Percentiles rank a stretch among this genome's conserved stretches.
phyloP scores from a whole-genome alignment of 1,140 invertebrate species.

The Orchestia grillus region DNA sequence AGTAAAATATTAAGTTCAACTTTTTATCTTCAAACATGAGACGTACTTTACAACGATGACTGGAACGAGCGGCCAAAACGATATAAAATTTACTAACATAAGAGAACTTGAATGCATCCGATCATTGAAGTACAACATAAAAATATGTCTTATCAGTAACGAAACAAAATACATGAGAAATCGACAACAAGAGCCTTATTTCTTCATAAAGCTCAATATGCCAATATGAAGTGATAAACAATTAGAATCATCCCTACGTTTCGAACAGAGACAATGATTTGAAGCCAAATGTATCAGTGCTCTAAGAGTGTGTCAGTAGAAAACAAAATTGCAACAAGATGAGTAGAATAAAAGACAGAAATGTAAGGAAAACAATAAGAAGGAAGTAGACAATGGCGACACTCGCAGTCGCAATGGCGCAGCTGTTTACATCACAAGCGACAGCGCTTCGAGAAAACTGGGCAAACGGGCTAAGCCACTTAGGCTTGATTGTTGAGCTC shows the following conservation, averaged over 20 bases:
- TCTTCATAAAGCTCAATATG: background rate
- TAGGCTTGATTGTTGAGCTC: conserved; percentile 36
- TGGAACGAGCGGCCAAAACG: background rate
- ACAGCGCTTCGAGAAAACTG: conserved; percentile 5
- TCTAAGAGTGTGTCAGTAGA: background rate
- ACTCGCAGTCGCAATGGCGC: background rate
- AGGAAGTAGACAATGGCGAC: background rate
- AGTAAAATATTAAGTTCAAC: background rate
- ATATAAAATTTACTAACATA: background rate
- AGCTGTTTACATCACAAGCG: background rate
- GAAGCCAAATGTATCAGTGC: background rate
- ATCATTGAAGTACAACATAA: too few species aligned
- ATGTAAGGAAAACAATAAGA: background rate
- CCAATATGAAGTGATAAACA: background rate
- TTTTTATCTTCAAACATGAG: background rate
- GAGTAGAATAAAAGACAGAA: background rate
- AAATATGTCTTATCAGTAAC: background rate
- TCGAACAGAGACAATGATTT: background rate
- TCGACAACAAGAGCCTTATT: background rate
- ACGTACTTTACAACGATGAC: background rate
- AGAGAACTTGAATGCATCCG: too few species aligned
- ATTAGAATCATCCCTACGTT: background rate
- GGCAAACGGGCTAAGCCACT: conserved; percentile 50
- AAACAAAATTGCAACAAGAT: background rate
- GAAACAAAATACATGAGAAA: background rate